phyloP scores from a whole-genome alignment of 2,797 vertebrate genomes.

The Anas georgica region DNA sequence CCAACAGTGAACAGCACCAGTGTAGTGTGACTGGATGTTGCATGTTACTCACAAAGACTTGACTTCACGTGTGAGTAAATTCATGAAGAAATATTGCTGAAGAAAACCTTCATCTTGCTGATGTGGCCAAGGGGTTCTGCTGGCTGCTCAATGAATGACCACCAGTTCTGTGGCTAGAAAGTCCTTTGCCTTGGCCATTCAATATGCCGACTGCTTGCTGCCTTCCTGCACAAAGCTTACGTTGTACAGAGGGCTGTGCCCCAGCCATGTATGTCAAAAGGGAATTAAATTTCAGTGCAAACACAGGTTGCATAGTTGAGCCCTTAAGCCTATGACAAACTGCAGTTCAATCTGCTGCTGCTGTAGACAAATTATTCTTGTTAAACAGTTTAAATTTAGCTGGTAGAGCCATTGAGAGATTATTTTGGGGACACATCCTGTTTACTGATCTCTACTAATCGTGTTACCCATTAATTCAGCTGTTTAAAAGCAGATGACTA shows the following conservation, averaged over 20 bases:
- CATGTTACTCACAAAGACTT: not conserved
- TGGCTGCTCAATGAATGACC: not conserved
- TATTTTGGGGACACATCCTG: not conserved
- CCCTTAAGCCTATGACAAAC: slow-evolving; percentile 7
- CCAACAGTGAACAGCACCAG: accelerated
- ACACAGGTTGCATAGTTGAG: not conserved
- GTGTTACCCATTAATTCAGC: not conserved
- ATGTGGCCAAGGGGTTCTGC: not conserved
- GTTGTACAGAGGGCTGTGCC: not conserved
- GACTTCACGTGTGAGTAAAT: not conserved
- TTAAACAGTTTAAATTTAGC: slow-evolving; percentile 42
- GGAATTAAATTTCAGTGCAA: slow-evolving; percentile 49
- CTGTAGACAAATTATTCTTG: not conserved
- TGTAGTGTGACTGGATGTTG: not conserved
- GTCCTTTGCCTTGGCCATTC: not conserved
- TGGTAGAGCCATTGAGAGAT: slow-evolving; percentile 18
- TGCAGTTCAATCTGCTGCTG: not conserved
- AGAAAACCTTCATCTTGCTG: not conserved
- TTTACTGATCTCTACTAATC: slow-evolving; percentile 35
- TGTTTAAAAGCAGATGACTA: not conserved
- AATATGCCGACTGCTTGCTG: accelerated
- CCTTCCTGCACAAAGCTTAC: not conserved
- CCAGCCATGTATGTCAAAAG: not conserved
- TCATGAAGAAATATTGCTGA: not conserved
- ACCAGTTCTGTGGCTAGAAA: not conserved